A percentile compares a stretch with the other conserved stretches of the same genome.
Conservation (phyloP, 2,888 invertebrate species). For the Blastobasis adustella region DNA sequence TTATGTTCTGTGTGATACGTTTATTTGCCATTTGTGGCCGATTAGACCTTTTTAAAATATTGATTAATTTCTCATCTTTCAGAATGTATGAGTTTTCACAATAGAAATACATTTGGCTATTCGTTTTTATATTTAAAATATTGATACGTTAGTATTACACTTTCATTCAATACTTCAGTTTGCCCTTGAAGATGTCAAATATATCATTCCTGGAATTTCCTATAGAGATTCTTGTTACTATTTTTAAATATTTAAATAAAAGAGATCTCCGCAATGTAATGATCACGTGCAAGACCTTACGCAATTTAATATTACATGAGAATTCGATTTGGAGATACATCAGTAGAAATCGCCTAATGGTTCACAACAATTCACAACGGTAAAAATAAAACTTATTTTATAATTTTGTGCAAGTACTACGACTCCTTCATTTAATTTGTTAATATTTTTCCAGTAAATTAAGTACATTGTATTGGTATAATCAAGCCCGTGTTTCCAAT, state of each 20-base stretch:
- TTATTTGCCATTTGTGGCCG: too few species aligned
- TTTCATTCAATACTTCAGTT: too few species aligned
- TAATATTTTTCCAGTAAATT: constrained; percentile 16
- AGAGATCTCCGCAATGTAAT: constrained; percentile 48
- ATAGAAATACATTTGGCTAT: too few species aligned
- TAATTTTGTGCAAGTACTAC: neutral
- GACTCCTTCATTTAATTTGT: neutral
- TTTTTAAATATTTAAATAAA: constrained; percentile 35
- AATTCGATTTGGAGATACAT: constrained; percentile 45
- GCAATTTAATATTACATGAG: constrained; percentile 36
- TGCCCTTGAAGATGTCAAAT: constrained; percentile 13
- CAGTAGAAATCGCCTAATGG: constrained; percentile 24
- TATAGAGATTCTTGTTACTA: constrained; percentile 43
- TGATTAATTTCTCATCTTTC: too few species aligned
- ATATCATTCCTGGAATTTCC: constrained; percentile 32
- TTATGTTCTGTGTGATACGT: too few species aligned
- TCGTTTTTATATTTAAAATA: too few species aligned
- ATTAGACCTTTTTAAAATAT: too few species aligned
- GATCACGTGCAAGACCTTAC: constrained; percentile 45
- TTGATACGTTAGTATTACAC: too few species aligned
- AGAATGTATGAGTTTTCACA: too few species aligned
- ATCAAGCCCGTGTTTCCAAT: constrained; percentile 44
- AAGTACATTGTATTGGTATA: constrained; percentile 28
- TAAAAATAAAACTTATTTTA: constrained; percentile 14
- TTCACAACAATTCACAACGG: constrained; percentile 24